These are phyloP conservation scores for Neotoma lepida DNA, from an alignment of 2,113 vertebrate species.

Conservation along the genomic window DNA sequence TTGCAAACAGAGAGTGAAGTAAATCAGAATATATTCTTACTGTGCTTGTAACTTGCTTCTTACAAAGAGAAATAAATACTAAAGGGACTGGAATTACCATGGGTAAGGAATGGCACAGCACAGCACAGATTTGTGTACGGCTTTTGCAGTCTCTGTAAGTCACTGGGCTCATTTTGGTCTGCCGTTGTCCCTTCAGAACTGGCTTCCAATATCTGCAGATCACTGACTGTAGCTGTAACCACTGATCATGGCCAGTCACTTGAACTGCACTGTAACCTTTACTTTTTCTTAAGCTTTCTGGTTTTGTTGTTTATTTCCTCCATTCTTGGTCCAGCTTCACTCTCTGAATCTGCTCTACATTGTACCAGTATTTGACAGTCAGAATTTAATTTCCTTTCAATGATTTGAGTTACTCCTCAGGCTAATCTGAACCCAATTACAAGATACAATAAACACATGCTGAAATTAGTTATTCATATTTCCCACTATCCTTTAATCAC, in stretches of 20 bases:
- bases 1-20: background rate
- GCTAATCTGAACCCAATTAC: background rate
- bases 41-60: background rate
- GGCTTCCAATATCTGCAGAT: background rate
- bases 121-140: background rate
- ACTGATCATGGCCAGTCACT: background rate
- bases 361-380: background rate
- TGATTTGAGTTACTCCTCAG: background rate
- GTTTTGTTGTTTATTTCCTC: background rate
- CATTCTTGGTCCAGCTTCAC: background rate
- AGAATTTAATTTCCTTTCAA: background rate
- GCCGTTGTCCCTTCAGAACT: background rate
- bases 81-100: background rate
- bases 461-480: conserved; percentile 12
- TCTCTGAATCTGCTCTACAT: background rate
- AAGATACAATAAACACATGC: background rate
- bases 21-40: background rate
- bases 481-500: background rate
- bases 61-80: background rate
- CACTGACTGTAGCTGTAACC: background rate
- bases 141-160: background rate
- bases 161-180: background rate
- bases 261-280: background rate
- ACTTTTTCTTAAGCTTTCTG: background rate
- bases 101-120: background rate